Conservation (phyloP, 1,140 invertebrate genomes). For the Battus philenor region DNA sequence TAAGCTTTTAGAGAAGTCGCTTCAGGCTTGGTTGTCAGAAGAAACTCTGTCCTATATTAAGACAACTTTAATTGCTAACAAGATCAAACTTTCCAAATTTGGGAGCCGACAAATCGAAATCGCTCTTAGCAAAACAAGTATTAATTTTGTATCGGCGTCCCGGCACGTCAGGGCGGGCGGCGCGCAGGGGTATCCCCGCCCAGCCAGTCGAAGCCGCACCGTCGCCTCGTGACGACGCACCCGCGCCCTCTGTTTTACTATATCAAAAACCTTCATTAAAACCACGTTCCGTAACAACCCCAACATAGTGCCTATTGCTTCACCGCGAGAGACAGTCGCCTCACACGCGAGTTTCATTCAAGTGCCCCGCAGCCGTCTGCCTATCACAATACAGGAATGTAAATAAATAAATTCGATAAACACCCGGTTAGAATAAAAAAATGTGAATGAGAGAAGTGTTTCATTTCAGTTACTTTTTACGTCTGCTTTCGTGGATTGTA, state of each 20-base stretch:
- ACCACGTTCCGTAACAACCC: constrained; percentile 37
- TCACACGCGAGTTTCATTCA: constrained; percentile 4
- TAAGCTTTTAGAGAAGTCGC: constrained; percentile 12
- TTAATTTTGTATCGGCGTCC: constrained; percentile 70
- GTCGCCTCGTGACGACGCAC: constrained; percentile 36
- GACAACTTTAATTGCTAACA: constrained; percentile 70
- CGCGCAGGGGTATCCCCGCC: constrained; percentile 45
- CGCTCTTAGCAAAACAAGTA: constrained; percentile 73
- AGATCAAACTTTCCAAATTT: constrained; percentile 72
- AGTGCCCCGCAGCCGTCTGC: constrained; percentile 2
- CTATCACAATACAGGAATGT: constrained; percentile 24
- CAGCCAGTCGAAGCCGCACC: constrained; percentile 48
- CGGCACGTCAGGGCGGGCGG: constrained; percentile 42
- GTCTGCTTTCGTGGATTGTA: constrained; percentile 33
- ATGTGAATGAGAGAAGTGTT: constrained; percentile 28
- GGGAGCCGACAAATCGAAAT: constrained; percentile 70
- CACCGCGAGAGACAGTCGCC: constrained; percentile 9
- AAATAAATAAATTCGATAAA: constrained; percentile 45
- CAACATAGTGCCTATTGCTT: constrained; percentile 26
- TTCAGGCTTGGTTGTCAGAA: constrained; percentile 6
- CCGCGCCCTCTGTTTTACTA: constrained; percentile 18
- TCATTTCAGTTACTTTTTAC: constrained; percentile 30
- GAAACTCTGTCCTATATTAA: constrained; percentile 40
- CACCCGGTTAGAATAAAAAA: constrained; percentile 25
- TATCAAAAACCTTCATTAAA: constrained; percentile 42